A percentile compares a stretch with the other conserved stretches of the same genome.
Evolutionary conservation across 2,797 vertebrate species (phyloP).

Genomic region (Menidia menidia): DNA sequence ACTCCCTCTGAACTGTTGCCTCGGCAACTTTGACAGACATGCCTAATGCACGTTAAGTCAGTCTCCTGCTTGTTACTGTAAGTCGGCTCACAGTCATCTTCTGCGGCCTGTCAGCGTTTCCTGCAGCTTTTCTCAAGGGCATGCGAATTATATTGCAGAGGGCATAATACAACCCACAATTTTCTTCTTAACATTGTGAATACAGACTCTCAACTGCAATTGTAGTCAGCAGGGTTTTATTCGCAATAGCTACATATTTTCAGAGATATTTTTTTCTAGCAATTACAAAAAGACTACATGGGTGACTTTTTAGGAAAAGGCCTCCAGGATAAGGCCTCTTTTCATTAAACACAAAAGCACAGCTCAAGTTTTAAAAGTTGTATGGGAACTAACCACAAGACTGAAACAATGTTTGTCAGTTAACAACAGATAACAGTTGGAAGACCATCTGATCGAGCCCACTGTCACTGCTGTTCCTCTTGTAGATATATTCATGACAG

Average conservation of each 20-base stretch:
- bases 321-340: too few relatives aligned
- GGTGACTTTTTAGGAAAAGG: too few relatives aligned
- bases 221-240: neutral
- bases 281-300: too few relatives aligned
- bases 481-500: neutral
- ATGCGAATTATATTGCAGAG: constrained; percentile 1
- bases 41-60: constrained; percentile 52
- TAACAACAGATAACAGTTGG: neutral
- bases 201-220: neutral
- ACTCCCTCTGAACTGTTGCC: constrained; percentile 66
- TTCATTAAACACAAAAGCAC: too few relatives aligned
- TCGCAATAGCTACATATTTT: neutral
- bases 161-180: neutral
- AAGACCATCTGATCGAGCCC: neutral
- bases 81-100: constrained; percentile 40
- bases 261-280: too few relatives aligned
- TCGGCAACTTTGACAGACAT: constrained; percentile 62
- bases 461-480: neutral
- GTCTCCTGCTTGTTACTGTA: constrained; percentile 44
- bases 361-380: too few relatives aligned
- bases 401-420: neutral
- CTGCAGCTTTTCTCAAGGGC: constrained; percentile 20
- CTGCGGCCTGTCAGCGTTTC: neutral
- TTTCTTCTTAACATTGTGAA: neutral
- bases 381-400: too few relatives aligned